These are phyloP conservation scores for Tauraco erythrolophus DNA, from an alignment of 2,113 vertebrate species.

Conservation along the genomic window DNA sequence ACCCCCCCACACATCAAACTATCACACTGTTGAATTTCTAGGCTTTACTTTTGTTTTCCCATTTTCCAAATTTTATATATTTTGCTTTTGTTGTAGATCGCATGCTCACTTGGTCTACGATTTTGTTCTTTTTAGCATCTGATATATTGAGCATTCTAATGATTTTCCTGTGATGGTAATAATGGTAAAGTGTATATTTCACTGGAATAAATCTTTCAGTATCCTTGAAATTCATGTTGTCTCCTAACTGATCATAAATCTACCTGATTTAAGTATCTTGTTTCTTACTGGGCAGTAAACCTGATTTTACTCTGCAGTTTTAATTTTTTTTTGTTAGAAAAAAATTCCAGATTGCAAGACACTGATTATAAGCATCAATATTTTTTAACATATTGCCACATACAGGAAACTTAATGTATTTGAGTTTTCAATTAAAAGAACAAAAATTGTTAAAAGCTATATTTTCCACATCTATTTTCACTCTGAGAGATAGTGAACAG, in stretches of 20 bases:
- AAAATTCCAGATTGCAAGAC: not conserved
- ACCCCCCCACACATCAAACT: too few relatives aligned
- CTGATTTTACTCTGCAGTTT: not conserved
- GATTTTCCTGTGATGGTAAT: not conserved
- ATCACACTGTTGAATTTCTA: not conserved
- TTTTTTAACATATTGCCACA: not conserved
- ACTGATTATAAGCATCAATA: not conserved
- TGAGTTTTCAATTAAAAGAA: not conserved
- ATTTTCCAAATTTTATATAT: not conserved
- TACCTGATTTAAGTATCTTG: not conserved
- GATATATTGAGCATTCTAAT: not conserved
- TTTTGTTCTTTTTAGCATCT: not conserved
- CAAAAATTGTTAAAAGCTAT: not conserved
- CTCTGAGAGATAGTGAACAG: not conserved
- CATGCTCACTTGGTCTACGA: not conserved
- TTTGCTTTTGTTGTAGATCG: not conserved
- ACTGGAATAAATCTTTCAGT: not conserved
- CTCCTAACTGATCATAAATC: not conserved
- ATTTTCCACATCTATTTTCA: not conserved
- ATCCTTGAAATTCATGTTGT: not conserved
- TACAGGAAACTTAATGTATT: not conserved
- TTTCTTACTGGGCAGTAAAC: not conserved
- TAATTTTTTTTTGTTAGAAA: not conserved
- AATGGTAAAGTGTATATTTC: not conserved
- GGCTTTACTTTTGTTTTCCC: not conserved